Evolutionary conservation across 2,888 invertebrate genomes (phyloP).

Genomic region (Gibbula magus): DNA sequence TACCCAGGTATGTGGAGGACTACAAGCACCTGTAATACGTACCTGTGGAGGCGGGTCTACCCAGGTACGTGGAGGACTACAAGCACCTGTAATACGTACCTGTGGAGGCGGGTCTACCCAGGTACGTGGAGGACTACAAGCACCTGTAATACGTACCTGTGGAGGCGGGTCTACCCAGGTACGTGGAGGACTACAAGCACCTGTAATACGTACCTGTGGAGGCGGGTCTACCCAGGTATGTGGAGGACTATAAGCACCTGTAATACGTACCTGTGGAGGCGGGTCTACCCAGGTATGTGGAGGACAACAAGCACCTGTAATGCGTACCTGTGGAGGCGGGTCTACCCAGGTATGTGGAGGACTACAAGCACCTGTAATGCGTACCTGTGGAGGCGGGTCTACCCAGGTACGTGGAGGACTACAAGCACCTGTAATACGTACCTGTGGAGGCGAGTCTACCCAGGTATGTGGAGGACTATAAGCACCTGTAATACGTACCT

Average conservation of each 20-base stretch:
- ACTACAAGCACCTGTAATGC: too few species aligned
- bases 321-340: conserved; percentile 53
- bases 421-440: too few species aligned
- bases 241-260: too few species aligned
- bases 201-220: conserved; percentile 58
- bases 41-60: conserved; percentile 54
- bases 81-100: too few species aligned
- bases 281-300: conserved; percentile 56
- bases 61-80: conserved; percentile 56
- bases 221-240: conserved; percentile 54
- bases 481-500: too few species aligned
- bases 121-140: conserved; percentile 54
- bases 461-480: conserved; percentile 54
- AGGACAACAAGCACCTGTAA: too few species aligned
- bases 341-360: conserved; percentile 56
- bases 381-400: conserved; percentile 54
- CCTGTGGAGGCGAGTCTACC: conserved; percentile 55
- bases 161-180: conserved; percentile 54
- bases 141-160: too few species aligned
- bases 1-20: conserved; percentile 56
- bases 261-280: conserved; percentile 52
- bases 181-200: conserved; percentile 54
- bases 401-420: conserved; percentile 56
- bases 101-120: conserved; percentile 53
- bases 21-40: too few species aligned